Base-by-base conservation (phyloP, 35 echinoderm and acorn worm genomes). In the Lytechinus pictus region DNA sequence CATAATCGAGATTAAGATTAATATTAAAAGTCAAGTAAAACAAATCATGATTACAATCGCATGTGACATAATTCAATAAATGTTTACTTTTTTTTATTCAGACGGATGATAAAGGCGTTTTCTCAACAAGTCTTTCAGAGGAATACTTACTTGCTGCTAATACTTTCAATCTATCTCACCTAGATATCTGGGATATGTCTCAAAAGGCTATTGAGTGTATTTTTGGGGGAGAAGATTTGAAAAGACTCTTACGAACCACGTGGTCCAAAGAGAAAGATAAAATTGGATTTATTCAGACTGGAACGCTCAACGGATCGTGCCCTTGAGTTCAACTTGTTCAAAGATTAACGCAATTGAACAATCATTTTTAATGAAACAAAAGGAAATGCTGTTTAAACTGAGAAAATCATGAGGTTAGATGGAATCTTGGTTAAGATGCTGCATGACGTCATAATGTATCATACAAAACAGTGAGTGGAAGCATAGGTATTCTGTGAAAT, bases 61-160 rank as follows among this genome's bases (percentile, higher is more conserved):
- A 44, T 44, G 33, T 44, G 33, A 44, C 33, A 44, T 44, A 44
- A 44, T 44, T 44, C 1, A 44, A 44, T 44, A 44, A 44, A 44
- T 44, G 33, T 44, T 44, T 44, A 44, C 66, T 79, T 57, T 95
- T 44, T 44, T 44, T 44, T 44, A 44, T 44, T 19, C 94, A 99
- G 98, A 99, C 98, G 27, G 98, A 99, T 96, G 98, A 99, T 86
- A 99, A 99, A 95, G 98, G 98, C 52, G 92, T 99, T 12, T 97
- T 99, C 86, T 89, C 95, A 19, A 99, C 98, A 9, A 96, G 53
- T 96, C 87, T 97, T 6, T 99, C 98, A 54, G 92, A 96, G 16
- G 98, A 99, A 87, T 99, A 99, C 96, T 94, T 27, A 54, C 96
- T 99, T 54, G 97, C 97, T 14, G 95, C 96, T 10, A 86, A 96